Evolutionary conservation across 2,888 invertebrate species (phyloP).

Genomic region (Pycnomerus fuliginosus): DNA sequence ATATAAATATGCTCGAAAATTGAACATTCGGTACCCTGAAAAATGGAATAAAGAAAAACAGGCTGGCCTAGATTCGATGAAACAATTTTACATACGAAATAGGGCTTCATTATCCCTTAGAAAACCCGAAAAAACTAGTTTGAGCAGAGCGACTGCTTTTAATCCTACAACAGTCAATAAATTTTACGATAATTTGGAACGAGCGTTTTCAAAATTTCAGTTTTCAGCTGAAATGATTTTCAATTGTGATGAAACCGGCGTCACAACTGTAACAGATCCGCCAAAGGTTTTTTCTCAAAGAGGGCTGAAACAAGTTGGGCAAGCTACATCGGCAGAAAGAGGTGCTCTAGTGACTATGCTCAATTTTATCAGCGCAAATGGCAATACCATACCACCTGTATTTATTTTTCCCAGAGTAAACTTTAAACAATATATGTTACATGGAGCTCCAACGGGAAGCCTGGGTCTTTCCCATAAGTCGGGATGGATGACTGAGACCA

Average conservation of each 20-base stretch:
- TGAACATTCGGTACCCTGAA: conserved; percentile 4
- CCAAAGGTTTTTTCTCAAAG: conserved; percentile 9
- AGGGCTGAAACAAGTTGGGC: conserved; percentile 15
- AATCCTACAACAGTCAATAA: neutral
- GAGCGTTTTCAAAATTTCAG: neutral
- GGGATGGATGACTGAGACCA: neutral
- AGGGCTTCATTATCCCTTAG: conserved; percentile 12
- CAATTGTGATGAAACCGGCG: conserved; percentile 8
- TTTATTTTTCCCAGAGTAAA: conserved; percentile 22
- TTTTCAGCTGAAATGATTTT: conserved; percentile 11
- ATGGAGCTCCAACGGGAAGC: neutral
- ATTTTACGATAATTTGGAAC: neutral
- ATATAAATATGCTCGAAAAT: conserved; percentile 17
- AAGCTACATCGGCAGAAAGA: conserved; percentile 22
- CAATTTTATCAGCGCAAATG: conserved; percentile 25
- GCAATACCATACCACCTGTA: conserved; percentile 24
- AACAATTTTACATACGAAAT: conserved; percentile 20
- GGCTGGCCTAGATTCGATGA: conserved; percentile 23
- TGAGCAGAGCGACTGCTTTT: conserved; percentile 18
- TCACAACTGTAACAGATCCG: conserved; percentile 8
- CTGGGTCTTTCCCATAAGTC: neutral
- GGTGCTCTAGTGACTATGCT: conserved; percentile 26
- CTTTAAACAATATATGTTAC: neutral
- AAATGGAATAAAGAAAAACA: conserved; percentile 7
- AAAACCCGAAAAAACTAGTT: conserved; percentile 26